These are phyloP conservation scores for Elgaria multicarinata DNA, from an alignment of 2,113 vertebrate species.

Conservation along the genomic window DNA sequence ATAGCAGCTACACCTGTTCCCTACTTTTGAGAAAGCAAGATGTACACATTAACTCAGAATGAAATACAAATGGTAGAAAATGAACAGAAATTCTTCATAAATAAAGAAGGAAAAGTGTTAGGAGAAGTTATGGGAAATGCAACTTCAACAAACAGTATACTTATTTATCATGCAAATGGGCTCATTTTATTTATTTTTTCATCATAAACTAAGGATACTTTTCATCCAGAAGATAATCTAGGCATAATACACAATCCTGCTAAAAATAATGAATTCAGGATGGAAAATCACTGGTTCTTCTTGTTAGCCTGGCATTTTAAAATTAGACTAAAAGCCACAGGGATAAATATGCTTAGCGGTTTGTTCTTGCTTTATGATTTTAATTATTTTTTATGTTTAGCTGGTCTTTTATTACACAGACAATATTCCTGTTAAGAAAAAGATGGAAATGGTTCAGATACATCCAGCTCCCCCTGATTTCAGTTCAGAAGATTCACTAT, in stretches of 20 bases:
- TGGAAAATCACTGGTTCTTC: background rate
- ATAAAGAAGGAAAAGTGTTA: background rate
- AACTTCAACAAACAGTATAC: background rate
- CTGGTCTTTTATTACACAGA: constrained; percentile 9
- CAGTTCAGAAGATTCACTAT: background rate
- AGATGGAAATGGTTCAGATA: background rate
- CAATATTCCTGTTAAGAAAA: constrained; percentile 11
- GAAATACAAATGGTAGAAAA: background rate
- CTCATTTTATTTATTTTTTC: constrained; percentile 1
- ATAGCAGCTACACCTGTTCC: background rate
- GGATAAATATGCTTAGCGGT: background rate
- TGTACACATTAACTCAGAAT: background rate
- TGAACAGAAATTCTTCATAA: constrained; percentile 2
- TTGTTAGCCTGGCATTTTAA: constrained; percentile 18
- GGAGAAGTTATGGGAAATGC: constrained; percentile 3
- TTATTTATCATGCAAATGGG: constrained; percentile 19
- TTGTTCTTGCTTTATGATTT: constrained; percentile 15
- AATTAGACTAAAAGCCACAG: constrained; percentile 1
- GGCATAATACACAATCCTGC: background rate
- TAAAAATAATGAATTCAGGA: background rate
- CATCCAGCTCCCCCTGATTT: background rate
- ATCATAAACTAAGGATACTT: background rate
- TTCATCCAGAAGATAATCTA: constrained; percentile 8
- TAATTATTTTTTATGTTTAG: constrained; percentile 17
- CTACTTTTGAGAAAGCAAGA: background rate